Base-by-base conservation (phyloP, 2,113 vertebrate genomes). In the Carassius carassius region DNA sequence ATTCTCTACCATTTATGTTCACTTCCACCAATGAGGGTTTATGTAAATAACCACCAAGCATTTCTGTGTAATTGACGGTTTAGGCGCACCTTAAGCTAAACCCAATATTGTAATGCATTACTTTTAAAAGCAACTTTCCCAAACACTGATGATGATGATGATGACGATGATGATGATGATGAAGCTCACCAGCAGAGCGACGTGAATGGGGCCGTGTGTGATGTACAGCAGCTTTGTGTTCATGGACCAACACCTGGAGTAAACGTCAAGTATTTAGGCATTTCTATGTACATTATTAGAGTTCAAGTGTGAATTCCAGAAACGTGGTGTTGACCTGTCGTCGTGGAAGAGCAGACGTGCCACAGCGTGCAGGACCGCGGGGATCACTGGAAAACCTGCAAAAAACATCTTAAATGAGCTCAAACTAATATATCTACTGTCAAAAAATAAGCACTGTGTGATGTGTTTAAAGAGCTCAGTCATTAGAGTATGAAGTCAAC, bases 151-250 rank as follows among this genome's bases (percentile, higher is more conserved):
- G 56, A 58, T 21, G 56, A 58, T 7, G 56, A 56, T 14, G 73
- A 35, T n/a, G n/a, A n/a, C n/a, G n/a, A n/a, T n/a, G n/a, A n/a
- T 35, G 35, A 37, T 37, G 3, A 14, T 32, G 32, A 70, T n/a
- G 25, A 54, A 19, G 93, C 96, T 89, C 93, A 99, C 96, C 93
- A 98, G 37, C 63, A 99, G 90, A 75, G 97, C 98, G 69, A 94
- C 97, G 73, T 96, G 96, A 91, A 98, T 97, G 44, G 98, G 98
- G 8, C 96, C 96, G 1, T 99, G 97, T 88, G 96, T 95, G 89
- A 99, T 98, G 89, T 98, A 99, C 65, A 96, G 90, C 74, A 99
- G 94, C 14, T 95, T 91, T 25, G 96, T 97, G 82, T 97, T 91
- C 86, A 94, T 96, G 91, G 97, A 95, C 98, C 98, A 99, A 92